These are phyloP conservation scores for Nemapogon koenigi DNA, from an alignment of 2,888 invertebrate species.

Conservation along the genomic window DNA sequence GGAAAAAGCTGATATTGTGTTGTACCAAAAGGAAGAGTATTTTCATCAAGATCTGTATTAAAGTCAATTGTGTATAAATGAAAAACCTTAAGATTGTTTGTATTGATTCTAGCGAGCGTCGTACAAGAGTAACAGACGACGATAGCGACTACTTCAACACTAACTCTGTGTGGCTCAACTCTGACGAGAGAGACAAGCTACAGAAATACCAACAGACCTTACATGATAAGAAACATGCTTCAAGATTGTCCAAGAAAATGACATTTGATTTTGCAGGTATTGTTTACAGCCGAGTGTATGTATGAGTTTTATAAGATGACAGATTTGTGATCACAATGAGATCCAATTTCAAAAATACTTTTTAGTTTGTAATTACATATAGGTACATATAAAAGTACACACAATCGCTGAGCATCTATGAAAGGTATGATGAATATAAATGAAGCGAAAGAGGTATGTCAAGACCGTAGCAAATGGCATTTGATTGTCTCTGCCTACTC, in stretches of 20 bases:
- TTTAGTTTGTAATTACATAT: neutral
- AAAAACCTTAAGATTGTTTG: no score
- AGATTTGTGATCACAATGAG: neutral
- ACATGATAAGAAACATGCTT: slow-evolving; percentile 72
- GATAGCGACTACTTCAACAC: slow-evolving; percentile 92
- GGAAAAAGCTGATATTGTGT: no score
- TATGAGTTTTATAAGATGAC: no score
- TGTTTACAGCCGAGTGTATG: neutral
- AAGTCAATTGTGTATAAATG: no score
- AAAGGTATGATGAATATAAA: no score
- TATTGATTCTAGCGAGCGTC: slow-evolving; percentile 67
- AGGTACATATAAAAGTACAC: no score
- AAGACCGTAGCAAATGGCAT: no score
- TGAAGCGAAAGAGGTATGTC: no score
- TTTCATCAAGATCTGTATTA: no score
- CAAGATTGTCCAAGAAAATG: slow-evolving; percentile 71
- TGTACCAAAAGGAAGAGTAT: no score
- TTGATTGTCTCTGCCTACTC: no score
- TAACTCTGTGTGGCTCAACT: slow-evolving; percentile 82
- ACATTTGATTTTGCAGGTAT: slow-evolving; percentile 79
- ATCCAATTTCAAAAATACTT: neutral
- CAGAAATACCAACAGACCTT: slow-evolving; percentile 71
- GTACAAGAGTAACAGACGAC: slow-evolving; percentile 88
- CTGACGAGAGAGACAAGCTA: slow-evolving; percentile 71
- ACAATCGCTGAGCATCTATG: no score